phyloP scores from a whole-genome alignment of 2,888 invertebrate genomes.

The Parnassius mnemosyne region DNA sequence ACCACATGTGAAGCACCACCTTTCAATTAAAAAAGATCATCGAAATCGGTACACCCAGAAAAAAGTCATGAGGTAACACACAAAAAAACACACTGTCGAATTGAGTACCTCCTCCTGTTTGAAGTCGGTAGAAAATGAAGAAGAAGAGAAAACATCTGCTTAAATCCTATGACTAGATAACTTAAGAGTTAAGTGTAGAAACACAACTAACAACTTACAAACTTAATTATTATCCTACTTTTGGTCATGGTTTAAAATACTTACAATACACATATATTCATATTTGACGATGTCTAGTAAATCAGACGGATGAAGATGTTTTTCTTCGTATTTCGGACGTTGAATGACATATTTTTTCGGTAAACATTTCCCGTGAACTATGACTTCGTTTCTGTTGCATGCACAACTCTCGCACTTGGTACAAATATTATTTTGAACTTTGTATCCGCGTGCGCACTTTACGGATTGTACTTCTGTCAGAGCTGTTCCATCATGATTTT shows the following conservation, averaged over 20 bases:
- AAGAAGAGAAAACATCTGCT: too few species aligned
- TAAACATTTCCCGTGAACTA: conserved; percentile 55
- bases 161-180: too few species aligned
- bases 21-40: too few species aligned
- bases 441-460: conserved; percentile 64
- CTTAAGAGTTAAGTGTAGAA: too few species aligned
- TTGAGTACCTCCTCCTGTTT: too few species aligned
- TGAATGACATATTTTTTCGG: conserved; percentile 52
- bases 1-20: too few species aligned
- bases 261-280: conserved; percentile 67
- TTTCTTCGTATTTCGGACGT: conserved; percentile 59
- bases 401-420: conserved; percentile 56
- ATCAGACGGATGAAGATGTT: conserved; percentile 47
- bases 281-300: conserved; percentile 59
- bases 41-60: too few species aligned
- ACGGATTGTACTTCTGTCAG: conserved; percentile 67
- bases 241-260: conserved; percentile 31
- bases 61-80: too few species aligned
- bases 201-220: not conserved
- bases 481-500: conserved; percentile 65
- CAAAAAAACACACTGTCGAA: too few species aligned
- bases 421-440: conserved; percentile 48
- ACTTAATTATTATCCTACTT: not conserved
- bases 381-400: conserved; percentile 51
- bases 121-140: too few species aligned